These are phyloP conservation scores for Rhinichthys osculus DNA, from an alignment of 2,797 vertebrate species.

Conservation along the genomic window DNA sequence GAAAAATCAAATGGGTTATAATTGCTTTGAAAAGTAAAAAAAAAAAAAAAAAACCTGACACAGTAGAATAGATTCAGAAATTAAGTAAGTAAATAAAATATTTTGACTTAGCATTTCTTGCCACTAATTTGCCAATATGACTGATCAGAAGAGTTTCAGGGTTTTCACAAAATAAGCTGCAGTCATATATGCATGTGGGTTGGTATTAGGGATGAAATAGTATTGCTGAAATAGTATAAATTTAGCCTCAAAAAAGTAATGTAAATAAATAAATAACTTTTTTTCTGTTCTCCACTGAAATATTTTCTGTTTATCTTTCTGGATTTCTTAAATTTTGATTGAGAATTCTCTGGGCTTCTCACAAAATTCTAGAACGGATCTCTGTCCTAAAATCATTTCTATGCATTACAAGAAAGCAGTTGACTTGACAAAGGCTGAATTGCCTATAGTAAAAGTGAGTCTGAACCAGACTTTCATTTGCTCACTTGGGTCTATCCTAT, in stretches of 20 bases:
- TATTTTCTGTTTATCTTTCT: background rate
- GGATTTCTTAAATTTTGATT: background rate
- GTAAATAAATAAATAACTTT: fast-evolving
- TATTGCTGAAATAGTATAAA: background rate
- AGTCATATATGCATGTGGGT: background rate
- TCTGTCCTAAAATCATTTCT: background rate
- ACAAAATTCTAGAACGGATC: background rate
- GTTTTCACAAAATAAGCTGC: background rate
- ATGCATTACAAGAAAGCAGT: background rate
- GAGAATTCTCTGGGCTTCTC: background rate
- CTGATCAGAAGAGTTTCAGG: background rate
- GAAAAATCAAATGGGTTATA: background rate
- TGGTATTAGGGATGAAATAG: background rate
- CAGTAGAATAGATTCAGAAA: background rate
- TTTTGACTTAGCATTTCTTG: background rate
- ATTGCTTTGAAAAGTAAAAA: too few species aligned
- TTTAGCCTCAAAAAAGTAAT: background rate
- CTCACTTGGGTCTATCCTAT: background rate
- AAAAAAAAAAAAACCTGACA: background rate
- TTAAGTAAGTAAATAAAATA: background rate
- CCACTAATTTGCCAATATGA: background rate
- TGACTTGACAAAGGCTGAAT: background rate
- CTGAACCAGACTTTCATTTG: background rate
- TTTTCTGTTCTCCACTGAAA: background rate
- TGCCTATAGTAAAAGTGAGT: background rate